phyloP scores from a whole-genome alignment of 2,797 vertebrate genomes.

The Crocodylus rhombifer region DNA sequence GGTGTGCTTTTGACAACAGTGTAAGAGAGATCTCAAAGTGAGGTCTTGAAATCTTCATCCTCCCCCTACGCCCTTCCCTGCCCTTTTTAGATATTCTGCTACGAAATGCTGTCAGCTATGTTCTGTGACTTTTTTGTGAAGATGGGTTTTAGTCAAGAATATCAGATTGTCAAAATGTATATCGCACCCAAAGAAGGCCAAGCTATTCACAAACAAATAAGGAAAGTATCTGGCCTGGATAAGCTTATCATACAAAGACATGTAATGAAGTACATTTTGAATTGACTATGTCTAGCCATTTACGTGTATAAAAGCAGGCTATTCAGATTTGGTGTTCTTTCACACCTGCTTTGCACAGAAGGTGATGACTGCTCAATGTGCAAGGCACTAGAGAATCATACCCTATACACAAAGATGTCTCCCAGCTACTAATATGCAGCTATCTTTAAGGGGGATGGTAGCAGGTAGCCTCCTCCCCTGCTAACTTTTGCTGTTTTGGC shows the following conservation, averaged over 20 bases:
- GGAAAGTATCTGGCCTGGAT: not conserved
- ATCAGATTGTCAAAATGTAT: not conserved
- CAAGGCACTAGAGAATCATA: not conserved
- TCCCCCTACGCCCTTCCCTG: not conserved
- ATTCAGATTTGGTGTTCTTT: not conserved
- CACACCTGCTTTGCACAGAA: not conserved
- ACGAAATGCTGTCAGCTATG: fast-evolving
- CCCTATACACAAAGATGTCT: not conserved
- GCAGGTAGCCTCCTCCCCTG: not conserved
- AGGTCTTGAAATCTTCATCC: not conserved
- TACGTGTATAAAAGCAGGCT: not conserved
- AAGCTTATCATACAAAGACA: not conserved
- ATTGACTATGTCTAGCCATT: not conserved
- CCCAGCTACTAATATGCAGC: not conserved
- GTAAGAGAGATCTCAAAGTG: not conserved
- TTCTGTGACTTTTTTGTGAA: fast-evolving
- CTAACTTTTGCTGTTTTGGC: not conserved
- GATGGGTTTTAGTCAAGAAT: not conserved
- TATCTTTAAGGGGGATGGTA: not conserved
- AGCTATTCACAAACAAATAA: not conserved
- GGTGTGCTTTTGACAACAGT: fast-evolving
- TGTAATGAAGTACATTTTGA: not conserved
- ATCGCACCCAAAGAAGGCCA: not conserved
- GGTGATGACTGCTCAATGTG: not conserved
- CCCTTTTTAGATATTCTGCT: not conserved